phyloP scores from a whole-genome alignment of 2,113 vertebrate species.

The Proteles cristata region DNA sequence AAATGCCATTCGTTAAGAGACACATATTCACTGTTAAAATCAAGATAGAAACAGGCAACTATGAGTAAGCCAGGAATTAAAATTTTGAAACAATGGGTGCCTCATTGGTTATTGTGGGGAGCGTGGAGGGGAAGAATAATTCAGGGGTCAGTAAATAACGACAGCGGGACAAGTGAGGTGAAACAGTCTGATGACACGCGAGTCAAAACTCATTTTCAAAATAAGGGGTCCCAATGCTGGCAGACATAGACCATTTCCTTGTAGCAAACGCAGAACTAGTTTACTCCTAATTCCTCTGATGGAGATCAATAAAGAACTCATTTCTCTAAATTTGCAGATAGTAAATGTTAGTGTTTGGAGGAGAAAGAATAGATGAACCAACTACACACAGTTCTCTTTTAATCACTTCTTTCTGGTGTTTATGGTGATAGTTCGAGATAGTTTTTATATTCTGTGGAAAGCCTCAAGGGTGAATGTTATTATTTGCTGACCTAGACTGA shows the following conservation, averaged over 20 bases:
- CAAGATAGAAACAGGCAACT: not conserved
- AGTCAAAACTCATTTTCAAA: not conserved
- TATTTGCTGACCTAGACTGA: not conserved
- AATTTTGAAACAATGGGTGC: not conserved
- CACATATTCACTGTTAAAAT: not conserved
- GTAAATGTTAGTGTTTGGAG: not conserved
- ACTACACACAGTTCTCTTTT: not conserved
- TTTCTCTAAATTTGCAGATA: not conserved
- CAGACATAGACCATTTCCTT: not conserved
- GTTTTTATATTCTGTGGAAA: constrained; percentile 19
- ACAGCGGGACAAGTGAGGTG: not conserved
- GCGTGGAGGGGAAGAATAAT: not conserved
- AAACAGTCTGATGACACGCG: not conserved
- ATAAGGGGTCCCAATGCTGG: not conserved
- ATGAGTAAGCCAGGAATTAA: not conserved
- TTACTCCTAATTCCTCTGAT: not conserved
- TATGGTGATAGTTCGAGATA: not conserved
- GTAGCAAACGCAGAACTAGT: not conserved
- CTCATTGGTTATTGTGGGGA: not conserved
- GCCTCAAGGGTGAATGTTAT: not conserved
- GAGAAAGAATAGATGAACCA: not conserved
- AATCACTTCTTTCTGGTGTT: not conserved
- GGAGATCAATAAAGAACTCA: not conserved
- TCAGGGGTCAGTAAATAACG: not conserved
- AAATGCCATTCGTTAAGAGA: not conserved